phyloP scores from a whole-genome alignment of 2,113 vertebrate genomes.

The Scomber japonicus region DNA sequence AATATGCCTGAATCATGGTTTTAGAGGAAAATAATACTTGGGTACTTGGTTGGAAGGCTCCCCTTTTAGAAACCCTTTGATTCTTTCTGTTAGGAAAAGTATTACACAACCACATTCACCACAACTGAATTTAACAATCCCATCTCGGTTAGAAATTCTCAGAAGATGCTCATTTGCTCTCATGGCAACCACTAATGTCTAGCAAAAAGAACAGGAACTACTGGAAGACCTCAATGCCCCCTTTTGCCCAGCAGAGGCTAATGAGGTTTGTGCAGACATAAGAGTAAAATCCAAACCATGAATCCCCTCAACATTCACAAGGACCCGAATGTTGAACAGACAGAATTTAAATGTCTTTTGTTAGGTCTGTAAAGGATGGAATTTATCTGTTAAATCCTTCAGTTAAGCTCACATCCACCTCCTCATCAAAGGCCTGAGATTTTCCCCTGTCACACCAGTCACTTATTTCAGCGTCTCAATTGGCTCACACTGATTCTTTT shows the following conservation, averaged over 20 bases:
- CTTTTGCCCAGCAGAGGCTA: background rate
- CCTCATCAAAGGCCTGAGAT: too few relatives aligned
- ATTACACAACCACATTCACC: constrained; percentile 2
- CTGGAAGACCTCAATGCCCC: constrained; percentile 1
- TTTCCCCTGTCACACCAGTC: background rate
- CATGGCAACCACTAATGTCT: constrained; percentile 12
- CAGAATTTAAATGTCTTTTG: too few relatives aligned
- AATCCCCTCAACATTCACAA: too few relatives aligned
- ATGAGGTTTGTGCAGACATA: constrained; percentile 9
- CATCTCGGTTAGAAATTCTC: constrained; percentile 12
- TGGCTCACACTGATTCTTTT: too few relatives aligned
- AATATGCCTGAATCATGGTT: background rate
- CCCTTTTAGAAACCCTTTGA: background rate
- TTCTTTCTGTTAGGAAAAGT: background rate
- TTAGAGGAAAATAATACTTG: background rate
- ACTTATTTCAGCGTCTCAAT: background rate
- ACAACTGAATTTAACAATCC: background rate
- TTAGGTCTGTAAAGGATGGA: too few relatives aligned
- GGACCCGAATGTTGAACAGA: too few relatives aligned
- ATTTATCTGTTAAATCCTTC: too few relatives aligned
- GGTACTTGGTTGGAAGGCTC: background rate
- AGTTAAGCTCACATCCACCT: too few relatives aligned
- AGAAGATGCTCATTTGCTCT: constrained; percentile 46
- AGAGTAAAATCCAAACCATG: too few relatives aligned
- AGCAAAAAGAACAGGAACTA: background rate